Conservation (phyloP, 2,888 invertebrate genomes). For the Dynastes tityus region DNA sequence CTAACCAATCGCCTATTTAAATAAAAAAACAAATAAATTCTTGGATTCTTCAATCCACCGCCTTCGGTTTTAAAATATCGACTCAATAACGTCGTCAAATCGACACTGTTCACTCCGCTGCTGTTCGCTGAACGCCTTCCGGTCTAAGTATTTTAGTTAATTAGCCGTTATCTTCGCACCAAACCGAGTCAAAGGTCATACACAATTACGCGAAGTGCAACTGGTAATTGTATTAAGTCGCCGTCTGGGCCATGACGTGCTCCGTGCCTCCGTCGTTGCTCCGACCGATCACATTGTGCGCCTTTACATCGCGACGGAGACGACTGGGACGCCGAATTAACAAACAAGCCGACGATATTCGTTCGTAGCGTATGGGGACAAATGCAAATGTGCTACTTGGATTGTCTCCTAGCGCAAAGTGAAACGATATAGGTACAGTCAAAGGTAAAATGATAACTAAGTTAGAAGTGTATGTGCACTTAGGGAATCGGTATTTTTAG, state of each 20-base stretch:
- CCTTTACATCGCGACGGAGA: neutral
- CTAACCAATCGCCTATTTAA: too few relatives aligned
- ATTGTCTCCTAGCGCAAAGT: too few relatives aligned
- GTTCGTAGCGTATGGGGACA: too few relatives aligned
- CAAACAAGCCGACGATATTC: neutral
- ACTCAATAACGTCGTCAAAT: neutral
- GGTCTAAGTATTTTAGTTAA: constrained; percentile 55
- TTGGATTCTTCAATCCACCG: neutral
- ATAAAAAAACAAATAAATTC: too few relatives aligned
- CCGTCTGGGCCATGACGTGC: constrained; percentile 65
- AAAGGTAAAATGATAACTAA: too few relatives aligned
- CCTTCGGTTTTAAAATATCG: neutral
- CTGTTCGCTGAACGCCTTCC: neutral
- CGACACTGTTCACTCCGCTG: neutral
- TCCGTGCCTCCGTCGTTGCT: constrained; percentile 7
- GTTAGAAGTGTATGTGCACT: too few relatives aligned
- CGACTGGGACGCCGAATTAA: neutral
- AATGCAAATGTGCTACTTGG: too few relatives aligned
- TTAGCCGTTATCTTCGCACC: constrained; percentile 56
- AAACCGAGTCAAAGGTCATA: constrained; percentile 65
- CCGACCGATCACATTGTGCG: constrained; percentile 34
- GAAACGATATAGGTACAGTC: too few relatives aligned
- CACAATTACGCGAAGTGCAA: constrained; percentile 67
- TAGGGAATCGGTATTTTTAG: too few relatives aligned
- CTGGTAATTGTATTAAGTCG: constrained; percentile 67